These are phyloP conservation scores for Dione juno DNA, from an alignment of 2,888 invertebrate species.

Conservation along the genomic window DNA sequence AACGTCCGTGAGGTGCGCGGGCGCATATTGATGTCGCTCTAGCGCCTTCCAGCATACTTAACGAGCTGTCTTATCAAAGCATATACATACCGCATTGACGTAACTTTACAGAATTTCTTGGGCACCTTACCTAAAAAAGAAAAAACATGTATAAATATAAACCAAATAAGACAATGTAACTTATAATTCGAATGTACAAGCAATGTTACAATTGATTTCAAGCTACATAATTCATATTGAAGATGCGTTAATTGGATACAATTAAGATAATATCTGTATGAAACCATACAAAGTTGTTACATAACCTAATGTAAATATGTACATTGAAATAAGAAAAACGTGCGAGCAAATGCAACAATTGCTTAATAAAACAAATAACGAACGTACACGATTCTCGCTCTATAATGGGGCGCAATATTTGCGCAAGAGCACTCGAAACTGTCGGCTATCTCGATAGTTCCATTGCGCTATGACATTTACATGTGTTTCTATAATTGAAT, in stretches of 20 bases:
- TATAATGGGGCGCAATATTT: slow-evolving; percentile 49
- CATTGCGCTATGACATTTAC: slow-evolving; percentile 73
- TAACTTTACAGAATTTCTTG: slow-evolving; percentile 52
- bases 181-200: not conserved
- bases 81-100: slow-evolving; percentile 51
- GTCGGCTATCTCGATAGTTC: slow-evolving; percentile 52
- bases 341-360: slow-evolving; percentile 52
- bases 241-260: slow-evolving; percentile 32
- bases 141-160: slow-evolving; percentile 43
- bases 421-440: slow-evolving; percentile 54
- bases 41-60: slow-evolving; percentile 66
- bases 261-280: slow-evolving; percentile 40
- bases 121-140: slow-evolving; percentile 60
- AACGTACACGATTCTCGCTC: slow-evolving; percentile 47
- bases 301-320: slow-evolving; percentile 38
- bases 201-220: not conserved
- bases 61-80: slow-evolving; percentile 65
- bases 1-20: slow-evolving; percentile 73
- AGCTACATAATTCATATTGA: not conserved
- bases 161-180: not conserved
- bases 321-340: slow-evolving; percentile 51
- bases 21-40: slow-evolving; percentile 75
- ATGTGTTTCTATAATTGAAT: slow-evolving; percentile 74
- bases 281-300: slow-evolving; percentile 33
- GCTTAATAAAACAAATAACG: slow-evolving; percentile 53